These are phyloP conservation scores for Celastrina argiolus DNA, from an alignment of 2,888 invertebrate genomes.

Conservation along the genomic window DNA sequence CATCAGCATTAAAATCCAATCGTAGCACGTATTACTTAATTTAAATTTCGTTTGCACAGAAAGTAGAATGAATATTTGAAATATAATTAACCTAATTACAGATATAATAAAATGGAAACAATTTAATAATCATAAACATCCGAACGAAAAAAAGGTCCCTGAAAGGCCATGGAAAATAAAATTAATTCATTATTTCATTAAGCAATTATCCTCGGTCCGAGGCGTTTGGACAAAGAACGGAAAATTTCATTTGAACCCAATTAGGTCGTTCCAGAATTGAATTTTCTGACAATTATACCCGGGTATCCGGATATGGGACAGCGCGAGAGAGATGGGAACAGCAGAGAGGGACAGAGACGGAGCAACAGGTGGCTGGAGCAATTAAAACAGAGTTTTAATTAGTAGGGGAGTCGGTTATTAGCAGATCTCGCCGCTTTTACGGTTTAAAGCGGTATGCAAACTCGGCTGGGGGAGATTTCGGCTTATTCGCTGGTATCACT, in stretches of 20 bases:
- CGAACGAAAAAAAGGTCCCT: slow-evolving; percentile 22
- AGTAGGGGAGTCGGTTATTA: slow-evolving; percentile 74
- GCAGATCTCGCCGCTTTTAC: slow-evolving; percentile 62
- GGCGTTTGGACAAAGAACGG: slow-evolving; percentile 62
- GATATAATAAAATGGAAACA: slow-evolving; percentile 4
- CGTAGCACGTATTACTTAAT: neutral
- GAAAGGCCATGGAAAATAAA: slow-evolving; percentile 42
- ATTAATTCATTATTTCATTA: slow-evolving; percentile 62
- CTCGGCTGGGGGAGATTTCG: slow-evolving; percentile 53
- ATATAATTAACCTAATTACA: neutral
- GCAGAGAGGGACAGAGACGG: slow-evolving; percentile 39
- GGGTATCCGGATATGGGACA: slow-evolving; percentile 74
- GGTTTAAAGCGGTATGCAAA: slow-evolving; percentile 66
- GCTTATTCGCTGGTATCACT: slow-evolving; percentile 30
- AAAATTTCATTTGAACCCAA: slow-evolving; percentile 71
- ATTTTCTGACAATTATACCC: slow-evolving; percentile 68
- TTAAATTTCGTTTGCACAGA: slow-evolving; percentile 24
- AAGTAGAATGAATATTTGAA: neutral
- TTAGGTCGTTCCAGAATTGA: slow-evolving; percentile 69
- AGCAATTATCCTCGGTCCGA: slow-evolving; percentile 59
- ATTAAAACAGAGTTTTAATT: slow-evolving; percentile 76
- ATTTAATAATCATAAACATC: slow-evolving; percentile 14
- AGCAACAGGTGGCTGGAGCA: slow-evolving; percentile 75
- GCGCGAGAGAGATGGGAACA: slow-evolving; percentile 48
- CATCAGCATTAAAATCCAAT: neutral